Evolutionary conservation across 1,140 invertebrate species (phyloP).

Genomic region (Lepidurus arcticus): DNA sequence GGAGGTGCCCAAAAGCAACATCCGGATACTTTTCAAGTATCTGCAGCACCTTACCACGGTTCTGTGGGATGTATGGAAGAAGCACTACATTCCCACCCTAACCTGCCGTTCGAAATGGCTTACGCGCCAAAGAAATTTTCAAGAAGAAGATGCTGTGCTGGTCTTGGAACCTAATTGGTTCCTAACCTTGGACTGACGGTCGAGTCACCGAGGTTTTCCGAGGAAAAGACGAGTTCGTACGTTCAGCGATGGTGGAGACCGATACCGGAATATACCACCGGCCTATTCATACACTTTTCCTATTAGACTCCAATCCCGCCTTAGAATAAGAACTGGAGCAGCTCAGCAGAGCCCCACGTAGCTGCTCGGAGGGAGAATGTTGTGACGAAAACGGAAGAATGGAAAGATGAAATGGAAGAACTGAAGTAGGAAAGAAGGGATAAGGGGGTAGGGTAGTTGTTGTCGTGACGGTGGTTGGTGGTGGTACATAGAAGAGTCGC

Average conservation of each 20-base stretch:
- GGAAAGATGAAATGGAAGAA: no score
- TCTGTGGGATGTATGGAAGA: constrained; percentile 33
- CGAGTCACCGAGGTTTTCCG: constrained; percentile 23
- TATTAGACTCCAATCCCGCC: constrained; percentile 20
- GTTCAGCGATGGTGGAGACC: constrained; percentile 28
- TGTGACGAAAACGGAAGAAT: no score
- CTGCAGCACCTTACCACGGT: background rate
- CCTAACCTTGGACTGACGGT: no score
- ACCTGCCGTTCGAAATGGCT: constrained; percentile 35
- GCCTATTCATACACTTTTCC: constrained; percentile 28
- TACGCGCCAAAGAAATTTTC: background rate
- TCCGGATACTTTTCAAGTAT: background rate
- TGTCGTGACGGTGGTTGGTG: no score
- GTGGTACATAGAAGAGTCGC: no score
- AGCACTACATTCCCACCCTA: constrained; percentile 36
- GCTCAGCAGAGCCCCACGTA: no score
- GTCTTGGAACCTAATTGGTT: constrained; percentile 34
- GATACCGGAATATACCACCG: constrained; percentile 25
- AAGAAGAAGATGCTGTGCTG: constrained; percentile 32
- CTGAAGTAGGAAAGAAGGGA: no score
- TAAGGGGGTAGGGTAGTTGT: no score
- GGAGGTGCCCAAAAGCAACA: background rate
- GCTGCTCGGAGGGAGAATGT: no score
- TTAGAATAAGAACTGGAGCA: constrained; percentile 19
- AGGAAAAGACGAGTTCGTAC: constrained; percentile 24